phyloP scores from a whole-genome alignment of 2,797 vertebrate genomes.

The Anabacerthia variegaticeps region DNA sequence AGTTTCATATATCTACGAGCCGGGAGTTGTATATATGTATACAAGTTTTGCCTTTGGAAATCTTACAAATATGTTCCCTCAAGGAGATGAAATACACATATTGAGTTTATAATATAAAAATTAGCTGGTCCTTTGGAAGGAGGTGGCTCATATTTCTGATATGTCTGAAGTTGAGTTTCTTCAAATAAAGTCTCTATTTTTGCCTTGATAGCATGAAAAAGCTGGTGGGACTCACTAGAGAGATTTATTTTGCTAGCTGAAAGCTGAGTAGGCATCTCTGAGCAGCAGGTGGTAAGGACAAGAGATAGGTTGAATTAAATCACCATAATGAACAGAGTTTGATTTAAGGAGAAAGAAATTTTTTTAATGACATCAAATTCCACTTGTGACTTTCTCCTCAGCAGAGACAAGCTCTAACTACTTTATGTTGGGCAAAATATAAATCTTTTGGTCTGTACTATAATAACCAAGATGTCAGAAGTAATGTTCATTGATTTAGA shows the following conservation, averaged over 20 bases:
- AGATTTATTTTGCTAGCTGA: constrained; percentile 23
- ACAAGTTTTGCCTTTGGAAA: neutral
- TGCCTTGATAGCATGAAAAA: constrained; percentile 5
- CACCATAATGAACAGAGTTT: neutral
- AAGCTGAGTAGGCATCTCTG: constrained; percentile 36
- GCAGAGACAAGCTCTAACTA: neutral
- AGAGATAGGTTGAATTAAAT: constrained; percentile 10
- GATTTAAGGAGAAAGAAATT: neutral
- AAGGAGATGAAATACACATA: neutral
- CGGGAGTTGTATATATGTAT: neutral
- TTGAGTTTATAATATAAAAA: neutral
- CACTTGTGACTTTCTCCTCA: constrained; percentile 3
- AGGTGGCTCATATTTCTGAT: neutral
- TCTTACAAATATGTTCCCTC: neutral
- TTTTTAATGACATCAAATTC: constrained; percentile 19
- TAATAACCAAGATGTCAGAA: neutral
- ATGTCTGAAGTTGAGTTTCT: constrained; percentile 21
- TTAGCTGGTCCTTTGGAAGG: neutral
- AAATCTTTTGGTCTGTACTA: neutral
- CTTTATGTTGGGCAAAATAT: neutral
- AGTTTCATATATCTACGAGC: neutral
- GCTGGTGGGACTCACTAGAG: neutral
- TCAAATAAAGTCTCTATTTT: constrained; percentile 21
- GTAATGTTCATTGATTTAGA: neutral
- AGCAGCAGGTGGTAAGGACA: constrained; percentile 17